These are phyloP conservation scores for Yponomeuta malinellus DNA, from an alignment of 2,888 invertebrate genomes.

Conservation along the genomic window DNA sequence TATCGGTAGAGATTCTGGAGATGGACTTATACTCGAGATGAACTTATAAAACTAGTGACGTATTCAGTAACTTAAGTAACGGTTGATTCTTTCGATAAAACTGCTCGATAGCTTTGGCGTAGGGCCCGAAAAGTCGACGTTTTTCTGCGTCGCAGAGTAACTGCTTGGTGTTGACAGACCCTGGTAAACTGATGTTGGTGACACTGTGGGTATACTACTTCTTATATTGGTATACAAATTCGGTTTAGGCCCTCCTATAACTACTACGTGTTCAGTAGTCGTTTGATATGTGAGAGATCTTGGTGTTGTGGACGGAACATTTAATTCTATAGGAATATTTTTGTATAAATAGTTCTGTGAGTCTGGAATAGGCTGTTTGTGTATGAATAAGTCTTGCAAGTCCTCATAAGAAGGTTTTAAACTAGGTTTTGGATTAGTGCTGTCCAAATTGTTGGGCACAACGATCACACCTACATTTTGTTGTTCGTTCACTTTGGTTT, in stretches of 20 bases:
- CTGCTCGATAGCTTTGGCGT: constrained; percentile 49
- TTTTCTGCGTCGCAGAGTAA: constrained; percentile 49
- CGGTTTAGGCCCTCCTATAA: constrained; percentile 40
- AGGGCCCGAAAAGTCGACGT: constrained; percentile 33
- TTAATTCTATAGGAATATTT: constrained; percentile 32
- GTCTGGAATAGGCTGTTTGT: constrained; percentile 30
- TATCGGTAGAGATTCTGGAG: too few species aligned
- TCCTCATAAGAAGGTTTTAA: constrained; percentile 35
- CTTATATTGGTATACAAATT: constrained; percentile 46
- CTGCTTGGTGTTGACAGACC: constrained; percentile 19
- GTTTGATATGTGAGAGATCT: constrained; percentile 24
- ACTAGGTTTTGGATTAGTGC: constrained; percentile 27
- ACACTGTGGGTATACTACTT: constrained; percentile 26
- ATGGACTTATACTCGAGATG: too few species aligned
- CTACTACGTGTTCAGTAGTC: constrained; percentile 42
- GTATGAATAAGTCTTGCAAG: constrained; percentile 43
- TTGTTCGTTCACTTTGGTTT: constrained; percentile 21
- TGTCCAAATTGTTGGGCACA: constrained; percentile 15
- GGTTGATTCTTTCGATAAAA: constrained; percentile 58
- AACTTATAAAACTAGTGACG: not conserved
- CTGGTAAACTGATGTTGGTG: constrained; percentile 15
- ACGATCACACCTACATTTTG: constrained; percentile 21
- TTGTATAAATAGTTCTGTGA: constrained; percentile 24
- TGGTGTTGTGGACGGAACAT: constrained; percentile 36
- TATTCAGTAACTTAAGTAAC: constrained; percentile 51